Base-by-base conservation (phyloP, 2,797 vertebrate species). In the Dendrocincla tyrannina region DNA sequence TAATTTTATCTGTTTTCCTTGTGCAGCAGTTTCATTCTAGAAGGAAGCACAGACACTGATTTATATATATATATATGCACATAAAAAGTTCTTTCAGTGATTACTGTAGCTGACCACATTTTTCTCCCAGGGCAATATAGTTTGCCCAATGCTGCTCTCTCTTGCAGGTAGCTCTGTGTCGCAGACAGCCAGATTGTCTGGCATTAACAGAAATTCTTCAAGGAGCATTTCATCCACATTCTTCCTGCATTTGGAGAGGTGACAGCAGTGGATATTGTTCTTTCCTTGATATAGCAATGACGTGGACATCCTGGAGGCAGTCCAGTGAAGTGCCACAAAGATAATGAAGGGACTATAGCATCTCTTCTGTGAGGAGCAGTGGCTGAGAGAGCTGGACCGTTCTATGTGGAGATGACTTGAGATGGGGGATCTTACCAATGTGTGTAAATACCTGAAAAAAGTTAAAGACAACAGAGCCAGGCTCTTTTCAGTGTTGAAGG, bases 1-100 rank as follows among this genome's bases (percentile, higher is more conserved):
- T 77, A 66, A 91, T 92, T 86, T 93, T 42, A 82, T 70, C 64
- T 52, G 25, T 91, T 95, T 89, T 95, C 37, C 44, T 95, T 91
- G 49, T 39, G 46, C 28, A 95, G 69, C 28, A 75, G 37, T 82
- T 75, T 9, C 66, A 81, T 35, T 49, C n/a, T 30, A 72, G 68
- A 81, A 93, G 49, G 62, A 91, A 83, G 41, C 7, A 77, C 10
- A 56, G 19, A 18, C 35, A 60, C 42, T 88, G 72, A 91, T 86
- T 93, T 46, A 69, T 39, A 47, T 9, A 41, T 18, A 11, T 25
- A 66, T 20, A 59, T 23, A 56, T 5, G 24, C 10, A 17, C 13
- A 16, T 33, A 23, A 27, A 41, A 44, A 17, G 11, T 13, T 63
- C 79, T 85, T 75, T 63, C 55, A 83, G 27, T 55, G 76, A 60